Percentiles rank a stretch among this genome's conserved stretches.
Evolutionary conservation across 2,113 vertebrate species (phyloP).

Genomic region (Trochalopteron elliotii): DNA sequence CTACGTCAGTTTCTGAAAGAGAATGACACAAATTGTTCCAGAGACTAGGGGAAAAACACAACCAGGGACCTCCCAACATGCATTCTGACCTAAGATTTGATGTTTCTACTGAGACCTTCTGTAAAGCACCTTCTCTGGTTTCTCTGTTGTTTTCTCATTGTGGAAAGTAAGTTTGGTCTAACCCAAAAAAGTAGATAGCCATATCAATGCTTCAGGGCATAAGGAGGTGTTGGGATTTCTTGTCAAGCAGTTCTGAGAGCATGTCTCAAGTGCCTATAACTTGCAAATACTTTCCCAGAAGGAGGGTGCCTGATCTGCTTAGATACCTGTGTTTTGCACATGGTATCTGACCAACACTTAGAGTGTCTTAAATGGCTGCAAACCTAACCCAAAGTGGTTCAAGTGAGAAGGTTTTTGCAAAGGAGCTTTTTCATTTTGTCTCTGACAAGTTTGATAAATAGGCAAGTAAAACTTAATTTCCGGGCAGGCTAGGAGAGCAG

Average conservation of each 20-base stretch:
- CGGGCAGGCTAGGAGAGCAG: background rate
- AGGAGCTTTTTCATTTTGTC: background rate
- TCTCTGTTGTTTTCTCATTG: background rate
- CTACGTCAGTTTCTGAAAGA: background rate
- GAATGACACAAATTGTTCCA: background rate
- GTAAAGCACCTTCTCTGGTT: background rate
- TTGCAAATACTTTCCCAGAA: background rate
- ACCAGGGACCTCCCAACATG: background rate
- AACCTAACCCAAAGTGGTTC: background rate
- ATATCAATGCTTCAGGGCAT: background rate
- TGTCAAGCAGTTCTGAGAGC: background rate
- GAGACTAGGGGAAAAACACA: background rate
- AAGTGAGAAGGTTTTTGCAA: background rate
- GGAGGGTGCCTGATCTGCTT: background rate
- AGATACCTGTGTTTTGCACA: background rate
- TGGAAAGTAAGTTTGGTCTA: background rate
- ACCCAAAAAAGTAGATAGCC: background rate
- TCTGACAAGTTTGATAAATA: background rate
- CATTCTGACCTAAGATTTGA: background rate
- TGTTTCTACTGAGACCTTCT: background rate
- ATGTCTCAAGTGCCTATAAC: background rate
- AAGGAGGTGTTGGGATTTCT: background rate
- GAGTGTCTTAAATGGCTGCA: background rate
- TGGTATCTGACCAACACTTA: background rate
- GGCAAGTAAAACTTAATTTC: background rate